phyloP scores from a whole-genome alignment of 2,113 vertebrate genomes.

The Actenoides lindsayi region DNA sequence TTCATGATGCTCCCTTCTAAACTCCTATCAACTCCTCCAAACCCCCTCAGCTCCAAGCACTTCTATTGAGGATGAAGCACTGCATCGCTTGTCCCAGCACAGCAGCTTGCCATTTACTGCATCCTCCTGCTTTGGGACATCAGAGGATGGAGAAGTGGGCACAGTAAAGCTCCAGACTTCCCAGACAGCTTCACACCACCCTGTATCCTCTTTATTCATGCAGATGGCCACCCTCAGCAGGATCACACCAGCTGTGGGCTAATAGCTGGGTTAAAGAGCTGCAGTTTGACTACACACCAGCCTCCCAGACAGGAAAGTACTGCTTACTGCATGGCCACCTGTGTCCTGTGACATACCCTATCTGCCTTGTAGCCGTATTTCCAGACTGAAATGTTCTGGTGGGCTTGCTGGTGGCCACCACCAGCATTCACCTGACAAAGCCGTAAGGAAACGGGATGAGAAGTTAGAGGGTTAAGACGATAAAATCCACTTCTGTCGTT shows the following conservation, averaged over 20 bases:
- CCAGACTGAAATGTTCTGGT: not conserved
- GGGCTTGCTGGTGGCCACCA: not conserved
- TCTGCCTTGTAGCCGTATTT: not conserved
- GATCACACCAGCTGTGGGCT: not conserved
- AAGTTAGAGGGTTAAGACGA: not conserved
- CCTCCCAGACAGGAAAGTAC: not conserved
- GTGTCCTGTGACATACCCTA: accelerated
- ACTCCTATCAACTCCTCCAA: not conserved
- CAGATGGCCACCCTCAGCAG: not conserved
- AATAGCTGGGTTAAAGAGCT: not conserved
- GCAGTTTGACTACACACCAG: not conserved
- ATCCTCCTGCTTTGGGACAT: not conserved
- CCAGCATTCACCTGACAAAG: not conserved
- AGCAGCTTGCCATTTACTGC: not conserved
- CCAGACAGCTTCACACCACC: not conserved
- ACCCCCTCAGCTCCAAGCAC: not conserved
- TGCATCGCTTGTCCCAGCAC: not conserved
- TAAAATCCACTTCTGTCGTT: not conserved
- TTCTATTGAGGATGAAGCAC: not conserved
- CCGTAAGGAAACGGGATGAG: not conserved
- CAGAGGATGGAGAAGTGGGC: not conserved
- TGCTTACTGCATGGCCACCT: not conserved
- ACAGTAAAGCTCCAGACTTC: not conserved
- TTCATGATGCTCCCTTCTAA: not conserved
- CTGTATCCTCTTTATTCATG: not conserved